A percentile compares a stretch with the other conserved stretches of the same genome.
phyloP scores from a whole-genome alignment of 2,888 invertebrate species.

The Eledona agricola region DNA sequence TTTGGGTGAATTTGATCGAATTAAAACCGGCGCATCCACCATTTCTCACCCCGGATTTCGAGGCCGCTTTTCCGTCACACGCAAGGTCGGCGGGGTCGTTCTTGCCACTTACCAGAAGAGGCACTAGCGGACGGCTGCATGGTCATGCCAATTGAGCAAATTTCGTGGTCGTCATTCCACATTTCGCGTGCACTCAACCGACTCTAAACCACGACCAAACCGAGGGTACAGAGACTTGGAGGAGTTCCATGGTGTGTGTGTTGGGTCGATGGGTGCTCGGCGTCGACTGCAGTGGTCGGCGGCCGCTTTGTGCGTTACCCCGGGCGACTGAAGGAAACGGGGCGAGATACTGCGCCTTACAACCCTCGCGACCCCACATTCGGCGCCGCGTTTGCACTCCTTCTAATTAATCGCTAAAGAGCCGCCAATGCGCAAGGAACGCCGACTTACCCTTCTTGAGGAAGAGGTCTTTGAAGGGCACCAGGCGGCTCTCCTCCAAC shows the following conservation, averaged over 20 bases:
- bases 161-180: conserved; percentile 80
- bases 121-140: conserved; percentile 76
- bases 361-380: conserved; percentile 7
- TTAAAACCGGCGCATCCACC: conserved; percentile 28
- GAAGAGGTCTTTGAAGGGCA: conserved; percentile 75
- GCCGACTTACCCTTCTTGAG: conserved; percentile 73
- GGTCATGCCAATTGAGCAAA: conserved; percentile 87
- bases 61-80: background rate
- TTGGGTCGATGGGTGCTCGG: conserved; percentile 35
- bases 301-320: conserved; percentile 51
- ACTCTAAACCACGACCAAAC: background rate
- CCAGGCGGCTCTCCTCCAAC: conserved; percentile 78
- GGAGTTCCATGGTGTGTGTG: conserved; percentile 11
- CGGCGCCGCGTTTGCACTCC: conserved; percentile 3
- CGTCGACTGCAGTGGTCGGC: conserved; percentile 40
- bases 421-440: conserved; percentile 2
- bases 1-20: conserved; percentile 4
- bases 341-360: conserved; percentile 40
- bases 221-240: conserved; percentile 7
- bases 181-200: conserved; percentile 56
- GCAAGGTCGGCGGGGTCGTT: conserved; percentile 1
- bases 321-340: conserved; percentile 47
- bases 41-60: conserved; percentile 1
- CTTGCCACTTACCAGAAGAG: conserved; percentile 72
- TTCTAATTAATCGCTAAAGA: conserved; percentile 8